Conservation (phyloP, 2,113 vertebrate species). For the Rattus norvegicus region DNA sequence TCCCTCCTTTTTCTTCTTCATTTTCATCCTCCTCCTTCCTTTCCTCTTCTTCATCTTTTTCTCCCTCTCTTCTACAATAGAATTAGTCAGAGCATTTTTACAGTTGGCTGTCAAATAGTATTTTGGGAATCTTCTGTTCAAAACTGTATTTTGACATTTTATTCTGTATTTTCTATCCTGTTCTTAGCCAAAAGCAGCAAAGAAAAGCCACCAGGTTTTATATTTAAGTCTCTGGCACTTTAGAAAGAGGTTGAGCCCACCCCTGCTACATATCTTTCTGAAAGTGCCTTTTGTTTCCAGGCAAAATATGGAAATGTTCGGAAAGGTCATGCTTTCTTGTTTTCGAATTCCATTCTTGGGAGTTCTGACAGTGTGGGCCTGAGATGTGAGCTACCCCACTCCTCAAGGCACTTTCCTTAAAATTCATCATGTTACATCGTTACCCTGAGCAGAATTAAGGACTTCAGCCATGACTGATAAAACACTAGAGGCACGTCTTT, state of each 20-base stretch:
- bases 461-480: conserved; percentile 16
- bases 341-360: conserved; percentile 58
- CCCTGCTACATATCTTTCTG: not conserved
- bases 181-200: conserved; percentile 26
- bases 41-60: too few species aligned
- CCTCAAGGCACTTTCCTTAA: conserved; percentile 44
- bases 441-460: not conserved
- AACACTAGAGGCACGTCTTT: not conserved
- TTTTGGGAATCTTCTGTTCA: conserved; percentile 24
- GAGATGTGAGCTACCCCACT: not conserved
- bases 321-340: conserved; percentile 60
- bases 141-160: conserved; percentile 40
- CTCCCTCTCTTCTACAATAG: not conserved
- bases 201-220: not conserved
- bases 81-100: conserved; percentile 9
- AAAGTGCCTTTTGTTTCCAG: conserved; percentile 57
- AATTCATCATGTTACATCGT: conserved; percentile 40
- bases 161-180: conserved; percentile 42
- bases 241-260: conserved; percentile 15
- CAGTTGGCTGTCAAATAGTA: not conserved
- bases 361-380: not conserved
- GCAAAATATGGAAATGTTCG: conserved; percentile 37
- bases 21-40: not conserved
- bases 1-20: not conserved
- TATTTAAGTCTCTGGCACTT: conserved; percentile 27